phyloP scores from a whole-genome alignment of 2,888 invertebrate genomes.

The Tupiocoris notatus region DNA sequence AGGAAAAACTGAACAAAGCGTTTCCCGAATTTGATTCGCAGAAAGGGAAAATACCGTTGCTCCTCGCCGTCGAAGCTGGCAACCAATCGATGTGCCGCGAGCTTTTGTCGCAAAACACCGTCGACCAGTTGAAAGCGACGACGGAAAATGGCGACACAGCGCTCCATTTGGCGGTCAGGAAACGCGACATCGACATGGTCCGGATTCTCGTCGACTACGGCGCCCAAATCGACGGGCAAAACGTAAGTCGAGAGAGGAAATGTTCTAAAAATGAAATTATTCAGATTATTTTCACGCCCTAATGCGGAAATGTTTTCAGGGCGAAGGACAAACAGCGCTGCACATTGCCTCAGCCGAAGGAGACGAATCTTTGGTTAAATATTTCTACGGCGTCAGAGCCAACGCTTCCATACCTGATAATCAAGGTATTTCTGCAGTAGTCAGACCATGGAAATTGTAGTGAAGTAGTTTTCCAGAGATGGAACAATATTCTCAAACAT shows the following conservation, averaged over 20 bases:
- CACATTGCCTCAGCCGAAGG: slow-evolving; percentile 96
- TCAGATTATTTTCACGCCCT: neutral
- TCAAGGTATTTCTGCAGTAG: too few relatives aligned
- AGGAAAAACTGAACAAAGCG: slow-evolving; percentile 40
- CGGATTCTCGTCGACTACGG: slow-evolving; percentile 90
- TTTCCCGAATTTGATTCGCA: slow-evolving; percentile 57
- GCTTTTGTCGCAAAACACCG: slow-evolving; percentile 80
- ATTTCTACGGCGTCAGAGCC: slow-evolving; percentile 91
- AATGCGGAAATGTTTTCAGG: slow-evolving; percentile 54
- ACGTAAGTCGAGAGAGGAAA: slow-evolving; percentile 59
- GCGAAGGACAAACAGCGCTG: slow-evolving; percentile 89
- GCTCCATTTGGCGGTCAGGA: slow-evolving; percentile 89
- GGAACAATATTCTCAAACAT: too few relatives aligned
- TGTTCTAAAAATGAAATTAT: too few relatives aligned
- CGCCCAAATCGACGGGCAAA: slow-evolving; percentile 86
- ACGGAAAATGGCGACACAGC: slow-evolving; percentile 89
- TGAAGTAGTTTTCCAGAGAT: too few relatives aligned
- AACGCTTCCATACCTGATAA: slow-evolving; percentile 93
- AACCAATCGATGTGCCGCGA: slow-evolving; percentile 95
- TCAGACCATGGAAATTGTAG: too few relatives aligned
- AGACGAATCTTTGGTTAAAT: slow-evolving; percentile 90
- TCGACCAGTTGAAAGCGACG: slow-evolving; percentile 82
- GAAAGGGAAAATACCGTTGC: slow-evolving; percentile 90
- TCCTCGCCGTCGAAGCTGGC: slow-evolving; percentile 90
- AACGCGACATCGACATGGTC: slow-evolving; percentile 90